Evolutionary conservation across 1,140 invertebrate genomes (phyloP).

Genomic region (Leptopilina boulardi): DNA sequence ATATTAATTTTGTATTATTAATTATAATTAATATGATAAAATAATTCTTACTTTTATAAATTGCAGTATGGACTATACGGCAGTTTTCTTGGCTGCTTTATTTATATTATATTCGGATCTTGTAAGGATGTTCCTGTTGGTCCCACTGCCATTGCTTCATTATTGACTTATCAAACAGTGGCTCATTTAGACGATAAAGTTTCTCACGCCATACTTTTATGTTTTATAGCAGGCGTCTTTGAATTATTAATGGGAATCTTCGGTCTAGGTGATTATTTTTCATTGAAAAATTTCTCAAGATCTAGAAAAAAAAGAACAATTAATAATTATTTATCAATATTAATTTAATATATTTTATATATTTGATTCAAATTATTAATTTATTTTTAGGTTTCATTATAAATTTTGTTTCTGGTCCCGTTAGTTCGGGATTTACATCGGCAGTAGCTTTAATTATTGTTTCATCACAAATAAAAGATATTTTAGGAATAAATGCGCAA

Average conservation of each 20-base stretch:
- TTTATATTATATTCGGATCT: slow-evolving; percentile 93
- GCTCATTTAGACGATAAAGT: slow-evolving; percentile 78
- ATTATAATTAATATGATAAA: no score
- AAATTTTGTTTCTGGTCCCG: slow-evolving; percentile 94
- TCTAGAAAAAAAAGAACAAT: slow-evolving; percentile 8
- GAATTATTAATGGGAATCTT: slow-evolving; percentile 91
- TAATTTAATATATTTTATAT: no score
- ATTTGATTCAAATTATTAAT: slow-evolving; percentile 18
- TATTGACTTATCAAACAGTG: slow-evolving; percentile 87
- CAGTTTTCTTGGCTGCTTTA: slow-evolving; percentile 92
- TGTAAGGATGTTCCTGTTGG: slow-evolving; percentile 93
- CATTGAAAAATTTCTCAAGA: background rate
- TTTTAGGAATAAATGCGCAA: slow-evolving; percentile 86
- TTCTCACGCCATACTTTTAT: slow-evolving; percentile 87
- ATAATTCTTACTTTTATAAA: background rate
- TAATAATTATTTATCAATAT: slow-evolving; percentile 30
- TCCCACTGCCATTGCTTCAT: slow-evolving; percentile 89
- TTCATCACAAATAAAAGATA: slow-evolving; percentile 90
- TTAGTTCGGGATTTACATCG: slow-evolving; percentile 94
- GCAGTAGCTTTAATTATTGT: slow-evolving; percentile 94
- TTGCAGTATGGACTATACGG: slow-evolving; percentile 91
- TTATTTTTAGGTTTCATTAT: slow-evolving; percentile 87
- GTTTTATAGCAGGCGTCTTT: slow-evolving; percentile 87
- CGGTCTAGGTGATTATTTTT: slow-evolving; percentile 84
- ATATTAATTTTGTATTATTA: no score